Percentiles rank a stretch among this genome's conserved stretches.
These are phyloP conservation scores for Drosophila kikkawai DNA, from an alignment of 1,140 invertebrate genomes.

Conservation along the genomic window DNA sequence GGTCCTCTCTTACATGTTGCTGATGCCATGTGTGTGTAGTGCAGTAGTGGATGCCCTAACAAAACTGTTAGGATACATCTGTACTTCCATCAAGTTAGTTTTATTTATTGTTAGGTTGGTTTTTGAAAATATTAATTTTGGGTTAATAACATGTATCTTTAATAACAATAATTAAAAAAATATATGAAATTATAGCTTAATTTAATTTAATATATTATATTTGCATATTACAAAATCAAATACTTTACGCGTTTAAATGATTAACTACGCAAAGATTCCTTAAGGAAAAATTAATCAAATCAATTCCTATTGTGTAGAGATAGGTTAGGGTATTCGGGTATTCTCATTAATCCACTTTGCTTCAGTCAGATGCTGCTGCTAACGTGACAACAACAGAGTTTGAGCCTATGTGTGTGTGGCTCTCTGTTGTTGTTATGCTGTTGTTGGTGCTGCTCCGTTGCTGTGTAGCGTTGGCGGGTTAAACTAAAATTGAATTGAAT, in stretches of 20 bases:
- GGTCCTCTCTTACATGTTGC: constrained; percentile 53
- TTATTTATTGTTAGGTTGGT: not conserved
- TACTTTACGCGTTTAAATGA: not conserved
- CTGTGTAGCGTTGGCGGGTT: constrained; percentile 47
- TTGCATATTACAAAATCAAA: not conserved
- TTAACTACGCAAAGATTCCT: not conserved
- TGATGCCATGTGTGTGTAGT: constrained; percentile 40
- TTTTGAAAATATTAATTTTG: not conserved
- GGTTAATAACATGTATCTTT: not conserved
- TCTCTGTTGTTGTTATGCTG: constrained; percentile 26
- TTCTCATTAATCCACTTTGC: not conserved
- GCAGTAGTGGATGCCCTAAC: constrained; percentile 49
- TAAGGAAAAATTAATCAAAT: not conserved
- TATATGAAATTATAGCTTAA: not conserved
- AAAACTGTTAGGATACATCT: not conserved
- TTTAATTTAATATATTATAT: not conserved
- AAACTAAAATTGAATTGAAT: constrained; percentile 82
- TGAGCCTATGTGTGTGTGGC: constrained; percentile 26
- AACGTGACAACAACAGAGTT: constrained; percentile 30
- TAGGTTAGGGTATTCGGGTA: constrained; percentile 18
- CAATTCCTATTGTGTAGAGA: not conserved
- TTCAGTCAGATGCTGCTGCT: constrained; percentile 24
- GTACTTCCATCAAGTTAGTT: not conserved
- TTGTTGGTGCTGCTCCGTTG: constrained; percentile 30
- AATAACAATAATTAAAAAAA: not conserved